These are phyloP conservation scores for Telmatherina bonti DNA, from an alignment of 2,797 vertebrate genomes.

Conservation along the genomic window DNA sequence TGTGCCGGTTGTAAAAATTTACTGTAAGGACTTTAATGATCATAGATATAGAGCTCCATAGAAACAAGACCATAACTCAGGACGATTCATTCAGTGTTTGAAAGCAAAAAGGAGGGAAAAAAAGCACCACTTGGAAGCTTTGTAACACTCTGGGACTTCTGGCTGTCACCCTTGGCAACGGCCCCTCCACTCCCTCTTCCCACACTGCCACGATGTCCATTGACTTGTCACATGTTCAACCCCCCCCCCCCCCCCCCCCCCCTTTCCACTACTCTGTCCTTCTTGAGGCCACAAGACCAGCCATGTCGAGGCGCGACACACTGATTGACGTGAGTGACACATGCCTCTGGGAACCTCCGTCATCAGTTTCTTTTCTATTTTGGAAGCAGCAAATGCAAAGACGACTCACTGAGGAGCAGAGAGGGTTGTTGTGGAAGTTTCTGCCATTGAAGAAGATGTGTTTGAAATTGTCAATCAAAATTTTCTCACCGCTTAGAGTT, in stretches of 20 bases:
- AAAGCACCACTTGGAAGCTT: conserved; percentile 18
- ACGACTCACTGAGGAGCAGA: background rate
- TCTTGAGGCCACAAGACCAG: conserved; percentile 37
- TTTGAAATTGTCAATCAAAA: background rate
- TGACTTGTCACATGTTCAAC: conserved; percentile 61
- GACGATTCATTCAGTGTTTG: conserved; percentile 12
- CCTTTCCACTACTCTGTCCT: conserved; percentile 13
- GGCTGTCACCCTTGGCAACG: conserved; percentile 65
- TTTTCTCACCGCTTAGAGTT: conserved; percentile 39
- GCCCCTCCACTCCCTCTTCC: conserved; percentile 48
- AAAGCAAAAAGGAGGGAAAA: conserved; percentile 23
- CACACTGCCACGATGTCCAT: conserved; percentile 59
- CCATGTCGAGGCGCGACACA: conserved; percentile 29
- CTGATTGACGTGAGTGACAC: conserved; percentile 54
- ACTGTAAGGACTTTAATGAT: conserved; percentile 1
- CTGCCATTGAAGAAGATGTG: conserved; percentile 18
- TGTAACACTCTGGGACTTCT: conserved; percentile 56
- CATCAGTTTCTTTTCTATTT: conserved; percentile 38
- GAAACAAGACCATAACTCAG: background rate
- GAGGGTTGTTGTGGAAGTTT: background rate
- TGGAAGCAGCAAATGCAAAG: conserved; percentile 18
- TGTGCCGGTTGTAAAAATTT: conserved; percentile 2
- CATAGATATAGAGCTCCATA: conserved; percentile 1
- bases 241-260: conserved; percentile 8
- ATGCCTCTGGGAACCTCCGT: conserved; percentile 39